Base-by-base conservation (phyloP, 2,797 vertebrate genomes). In the Acanthiza pusilla region DNA sequence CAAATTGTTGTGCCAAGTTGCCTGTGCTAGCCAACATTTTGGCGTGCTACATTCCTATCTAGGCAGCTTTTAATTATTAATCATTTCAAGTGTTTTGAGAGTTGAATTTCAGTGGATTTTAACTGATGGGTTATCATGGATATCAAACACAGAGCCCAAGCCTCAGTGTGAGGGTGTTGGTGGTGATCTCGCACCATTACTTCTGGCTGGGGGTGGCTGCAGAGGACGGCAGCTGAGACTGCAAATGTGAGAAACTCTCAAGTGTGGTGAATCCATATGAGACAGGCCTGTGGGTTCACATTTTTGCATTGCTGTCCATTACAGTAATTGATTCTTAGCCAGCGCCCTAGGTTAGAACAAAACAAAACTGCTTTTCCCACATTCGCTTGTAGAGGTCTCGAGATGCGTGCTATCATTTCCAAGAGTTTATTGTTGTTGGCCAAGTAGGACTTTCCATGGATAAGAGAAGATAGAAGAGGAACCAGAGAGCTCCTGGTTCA, bases 41-140 rank as follows among this genome's bases (percentile, higher is more conserved):
- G 71, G 74, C 86, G 91, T 1, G 1, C n/a, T 54, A 12, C 10
- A 4, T 70, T 89, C 53, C 71, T 57, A 55, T 68, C 79, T 19
- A 71, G 61, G 47, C 77, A 95, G 48, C 63, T 88, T 84, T 81
- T 86, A 73, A 89, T 82, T 85, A 81, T 77, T 81, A 88, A 81
- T 81, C 5, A 79, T 71, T 60, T 55, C 11, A 79, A 87, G 55
- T 48, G 48, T 48, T 91, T 89, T 66, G 43, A 92, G 74, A 80
- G 27, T 48, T 89, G 89, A 43, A 68, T 91, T 93, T 82, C 63
- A 55, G 34, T 53, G 32, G 36, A 50, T 82, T 94, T 95, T 76
- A 82, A 58, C 57, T 47, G 53, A 45, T 76, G 55, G 30, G 19
- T 48, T 89, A 54, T 70, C 43, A 40, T 5, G 11, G 67, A 25